Evolutionary conservation across 1,140 invertebrate species (phyloP).

Genomic region (Atta colombica): DNA sequence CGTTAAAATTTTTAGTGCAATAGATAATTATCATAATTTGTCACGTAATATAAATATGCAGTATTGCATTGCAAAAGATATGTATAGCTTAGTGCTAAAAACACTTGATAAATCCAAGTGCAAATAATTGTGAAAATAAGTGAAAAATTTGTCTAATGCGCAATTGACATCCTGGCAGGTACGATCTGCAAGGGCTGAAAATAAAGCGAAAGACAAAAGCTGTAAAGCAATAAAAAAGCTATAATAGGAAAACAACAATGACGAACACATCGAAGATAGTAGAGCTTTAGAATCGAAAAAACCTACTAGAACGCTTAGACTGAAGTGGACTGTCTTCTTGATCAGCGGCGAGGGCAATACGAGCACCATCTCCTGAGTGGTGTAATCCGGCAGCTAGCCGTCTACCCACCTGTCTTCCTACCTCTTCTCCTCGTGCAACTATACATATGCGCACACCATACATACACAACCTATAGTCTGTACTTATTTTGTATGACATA

Average conservation of each 20-base stretch:
- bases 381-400: conserved; percentile 88
- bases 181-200: conserved; percentile 23
- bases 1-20: conserved; percentile 31
- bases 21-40: conserved; percentile 34
- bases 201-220: conserved; percentile 49
- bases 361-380: conserved; percentile 87
- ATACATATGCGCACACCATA: conserved; percentile 85
- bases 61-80: neutral
- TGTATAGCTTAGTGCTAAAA: conserved; percentile 2
- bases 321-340: conserved; percentile 93
- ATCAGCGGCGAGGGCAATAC: conserved; percentile 87
- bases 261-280: conserved; percentile 69
- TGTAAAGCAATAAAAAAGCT: conserved; percentile 42
- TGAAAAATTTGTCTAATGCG: neutral
- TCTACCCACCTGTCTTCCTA: conserved; percentile 88
- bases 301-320: conserved; percentile 93
- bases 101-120: neutral
- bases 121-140: neutral
- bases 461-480: conserved; percentile 69
- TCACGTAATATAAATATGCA: neutral
- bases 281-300: conserved; percentile 74
- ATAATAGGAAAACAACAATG: conserved; percentile 57
- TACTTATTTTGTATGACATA: conserved; percentile 36
- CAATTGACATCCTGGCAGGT: neutral
- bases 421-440: conserved; percentile 88